Base-by-base conservation (phyloP, 2,113 vertebrate species). In the Oostethus manadensis region DNA sequence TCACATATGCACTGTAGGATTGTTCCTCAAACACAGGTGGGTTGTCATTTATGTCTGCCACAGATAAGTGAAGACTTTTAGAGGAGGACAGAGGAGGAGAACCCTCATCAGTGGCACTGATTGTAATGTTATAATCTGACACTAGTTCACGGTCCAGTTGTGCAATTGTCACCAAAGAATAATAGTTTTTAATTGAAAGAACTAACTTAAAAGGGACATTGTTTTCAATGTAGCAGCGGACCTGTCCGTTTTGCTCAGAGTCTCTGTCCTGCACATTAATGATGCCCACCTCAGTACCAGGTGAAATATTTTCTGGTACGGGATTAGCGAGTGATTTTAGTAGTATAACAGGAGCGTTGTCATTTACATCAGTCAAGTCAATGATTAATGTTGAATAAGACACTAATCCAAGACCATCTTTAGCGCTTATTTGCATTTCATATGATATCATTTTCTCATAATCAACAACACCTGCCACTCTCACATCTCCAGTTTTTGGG, bases 381-480 rank as follows among this genome's bases (percentile, higher is more conserved):
- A 92, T 66, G 0, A 89, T 57, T 0, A 88, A 84, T 22, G 86
- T 87, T 0, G 86, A 75, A 62, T 86, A 79, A 4, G 88, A 87
- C 0, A 76, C 73, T 1, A 89, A 71, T 0, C 85, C 87, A 21
- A 89, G 70, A 0, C 76, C 70, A 80, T 93, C 92, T 46, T 81
- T 84, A 3, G 88, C 91, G 76, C 90, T 85, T 2, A 93, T 44
- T 7, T 84, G 84, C 58, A 93, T 66, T 70, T 93, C 91, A 82
- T 87, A 91, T 23, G 72, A 68, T 8, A 49, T 57, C 0, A 23
- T 58, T 0, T 73, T 54, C 73, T 93, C 92, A 77, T 83, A 92
- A 18, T 93, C 91, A 38, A 92, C 60, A 10, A 22, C 9, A 3
- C 79, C 79, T 23, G 51, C 82, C 20, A 83, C 76, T 58, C 50